Evolutionary conservation across 2,797 vertebrate genomes (phyloP).

Genomic region (Amphiprion clarkii): DNA sequence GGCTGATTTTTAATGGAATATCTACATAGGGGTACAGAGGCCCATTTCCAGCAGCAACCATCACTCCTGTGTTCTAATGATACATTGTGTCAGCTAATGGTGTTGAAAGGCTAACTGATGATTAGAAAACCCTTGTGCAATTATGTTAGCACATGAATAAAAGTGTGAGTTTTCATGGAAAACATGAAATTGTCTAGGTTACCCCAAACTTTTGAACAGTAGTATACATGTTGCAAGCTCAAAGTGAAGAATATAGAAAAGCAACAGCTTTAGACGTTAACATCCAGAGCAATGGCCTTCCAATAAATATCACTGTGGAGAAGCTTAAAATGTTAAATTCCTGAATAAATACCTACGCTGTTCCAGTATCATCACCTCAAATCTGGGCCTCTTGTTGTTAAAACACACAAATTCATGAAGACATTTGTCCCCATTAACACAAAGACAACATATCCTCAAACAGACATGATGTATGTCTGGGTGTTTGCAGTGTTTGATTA

Average conservation of each 20-base stretch:
- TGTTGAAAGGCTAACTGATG: too few relatives aligned
- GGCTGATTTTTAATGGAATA: too few relatives aligned
- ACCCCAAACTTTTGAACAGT: too few relatives aligned
- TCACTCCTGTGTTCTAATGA: too few relatives aligned
- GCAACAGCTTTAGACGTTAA: constrained; percentile 39
- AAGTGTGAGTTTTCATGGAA: too few relatives aligned
- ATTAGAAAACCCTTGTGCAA: too few relatives aligned
- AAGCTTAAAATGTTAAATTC: constrained; percentile 13
- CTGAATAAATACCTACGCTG: constrained; percentile 4
- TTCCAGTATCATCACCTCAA: constrained; percentile 4
- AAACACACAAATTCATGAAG: constrained; percentile 2
- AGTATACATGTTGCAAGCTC: constrained; percentile 1
- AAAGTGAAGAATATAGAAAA: constrained; percentile 38
- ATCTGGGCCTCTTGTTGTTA: constrained; percentile 11
- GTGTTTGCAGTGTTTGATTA: constrained; percentile 51
- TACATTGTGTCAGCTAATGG: too few relatives aligned
- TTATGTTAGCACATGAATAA: too few relatives aligned
- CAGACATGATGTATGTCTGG: constrained; percentile 42
- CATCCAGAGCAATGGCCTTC: constrained; percentile 14
- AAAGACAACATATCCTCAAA: constrained; percentile 63
- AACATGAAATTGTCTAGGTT: too few relatives aligned
- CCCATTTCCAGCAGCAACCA: too few relatives aligned
- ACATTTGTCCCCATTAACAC: constrained; percentile 36
- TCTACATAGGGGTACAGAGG: too few relatives aligned
- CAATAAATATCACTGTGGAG: constrained; percentile 24